Evolutionary conservation across 2,113 vertebrate species (phyloP).

Genomic region (Microcebus ravelobensis): DNA sequence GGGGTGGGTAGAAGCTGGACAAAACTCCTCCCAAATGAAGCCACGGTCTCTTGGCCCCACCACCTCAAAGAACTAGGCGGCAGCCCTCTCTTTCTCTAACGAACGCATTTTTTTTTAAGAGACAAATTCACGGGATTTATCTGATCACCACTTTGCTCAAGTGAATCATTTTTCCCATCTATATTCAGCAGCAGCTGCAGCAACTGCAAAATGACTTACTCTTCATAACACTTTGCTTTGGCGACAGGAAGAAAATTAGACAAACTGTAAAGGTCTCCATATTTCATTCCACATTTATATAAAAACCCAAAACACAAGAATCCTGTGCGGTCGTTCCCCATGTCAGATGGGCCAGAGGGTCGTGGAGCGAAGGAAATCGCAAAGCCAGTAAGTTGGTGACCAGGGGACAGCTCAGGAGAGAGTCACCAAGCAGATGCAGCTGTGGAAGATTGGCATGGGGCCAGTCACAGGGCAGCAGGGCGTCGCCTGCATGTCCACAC

Average conservation of each 20-base stretch:
- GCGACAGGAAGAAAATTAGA: conserved; percentile 81
- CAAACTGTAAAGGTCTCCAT: conserved; percentile 71
- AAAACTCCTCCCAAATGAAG: background rate
- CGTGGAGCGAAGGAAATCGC: background rate
- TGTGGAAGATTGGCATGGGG: background rate
- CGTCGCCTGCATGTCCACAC: rapidly evolving
- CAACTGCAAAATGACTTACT: conserved; percentile 81
- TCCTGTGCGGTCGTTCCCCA: conserved; percentile 9
- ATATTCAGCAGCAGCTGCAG: conserved; percentile 74
- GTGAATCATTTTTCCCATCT: conserved; percentile 82
- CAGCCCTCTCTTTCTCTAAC: background rate
- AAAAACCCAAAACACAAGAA: conserved; percentile 43
- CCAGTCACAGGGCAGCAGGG: background rate
- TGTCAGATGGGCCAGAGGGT: background rate
- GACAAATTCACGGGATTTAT: conserved; percentile 78
- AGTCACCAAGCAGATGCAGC: background rate
- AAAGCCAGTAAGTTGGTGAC: background rate
- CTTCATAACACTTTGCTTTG: conserved; percentile 76
- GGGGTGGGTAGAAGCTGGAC: background rate
- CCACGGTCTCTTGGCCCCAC: background rate
- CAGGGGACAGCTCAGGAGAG: background rate
- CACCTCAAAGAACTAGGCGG: background rate
- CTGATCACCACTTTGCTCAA: conserved; percentile 80
- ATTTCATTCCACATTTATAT: conserved; percentile 62
- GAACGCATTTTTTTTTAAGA: conserved; percentile 76